Percentiles rank a stretch among this genome's conserved stretches.
Evolutionary conservation across 2,113 vertebrate species (phyloP).

Genomic region (Ciconia boyciana): DNA sequence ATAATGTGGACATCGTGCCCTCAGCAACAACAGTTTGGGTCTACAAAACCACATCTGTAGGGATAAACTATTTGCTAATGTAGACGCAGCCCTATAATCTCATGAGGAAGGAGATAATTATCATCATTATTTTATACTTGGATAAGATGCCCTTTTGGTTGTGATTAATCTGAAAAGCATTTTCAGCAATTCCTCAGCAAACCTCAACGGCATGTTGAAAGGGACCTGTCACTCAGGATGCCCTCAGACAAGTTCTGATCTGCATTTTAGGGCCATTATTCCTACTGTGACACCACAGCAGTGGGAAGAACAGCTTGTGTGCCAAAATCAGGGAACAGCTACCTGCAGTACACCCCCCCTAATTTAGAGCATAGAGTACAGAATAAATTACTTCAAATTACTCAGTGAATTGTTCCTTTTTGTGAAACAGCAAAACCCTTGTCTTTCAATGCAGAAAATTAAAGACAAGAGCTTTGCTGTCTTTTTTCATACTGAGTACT

Average conservation of each 20-base stretch:
- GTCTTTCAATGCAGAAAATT: slow-evolving; percentile 1
- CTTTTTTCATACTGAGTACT: neutral
- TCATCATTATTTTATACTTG: neutral
- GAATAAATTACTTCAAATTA: slow-evolving; percentile 40
- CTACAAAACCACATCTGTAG: neutral
- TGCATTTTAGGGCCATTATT: slow-evolving; percentile 17
- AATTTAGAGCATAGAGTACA: neutral
- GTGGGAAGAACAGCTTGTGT: neutral
- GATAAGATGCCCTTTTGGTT: neutral
- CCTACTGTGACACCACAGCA: neutral
- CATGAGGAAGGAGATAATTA: neutral
- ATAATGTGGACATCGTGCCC: neutral
- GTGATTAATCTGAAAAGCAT: slow-evolving; percentile 19
- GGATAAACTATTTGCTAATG: neutral
- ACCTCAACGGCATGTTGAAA: neutral
- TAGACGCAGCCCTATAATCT: neutral
- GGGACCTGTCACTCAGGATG: neutral
- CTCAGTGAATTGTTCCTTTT: neutral
- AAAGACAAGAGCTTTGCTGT: neutral
- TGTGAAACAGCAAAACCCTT: neutral
- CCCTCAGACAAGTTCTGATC: neutral
- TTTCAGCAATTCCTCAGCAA: neutral
- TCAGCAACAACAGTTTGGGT: neutral
- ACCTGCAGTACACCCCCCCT: neutral
- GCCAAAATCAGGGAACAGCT: slow-evolving; percentile 3